Percentiles rank a stretch among this genome's conserved stretches.
Conservation (phyloP, 2,113 vertebrate genomes). For the Tyrannus savana region DNA sequence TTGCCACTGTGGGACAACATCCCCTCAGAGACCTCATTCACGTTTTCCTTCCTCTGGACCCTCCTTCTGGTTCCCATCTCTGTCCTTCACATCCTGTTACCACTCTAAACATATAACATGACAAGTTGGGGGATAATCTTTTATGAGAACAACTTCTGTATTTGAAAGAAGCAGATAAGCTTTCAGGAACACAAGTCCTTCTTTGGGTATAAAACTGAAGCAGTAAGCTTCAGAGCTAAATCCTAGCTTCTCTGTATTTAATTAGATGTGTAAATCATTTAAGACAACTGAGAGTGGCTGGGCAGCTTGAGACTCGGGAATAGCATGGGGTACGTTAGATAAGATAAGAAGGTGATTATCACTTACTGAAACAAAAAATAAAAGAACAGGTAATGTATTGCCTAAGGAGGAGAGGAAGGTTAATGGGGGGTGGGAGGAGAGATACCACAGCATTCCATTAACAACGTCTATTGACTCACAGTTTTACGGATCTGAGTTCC, state of each 20-base stretch:
- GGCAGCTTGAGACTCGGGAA: not conserved
- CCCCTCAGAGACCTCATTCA: not conserved
- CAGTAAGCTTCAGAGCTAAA: not conserved
- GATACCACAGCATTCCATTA: not conserved
- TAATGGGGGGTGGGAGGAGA: not conserved
- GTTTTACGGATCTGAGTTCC: not conserved
- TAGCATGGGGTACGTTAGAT: not conserved
- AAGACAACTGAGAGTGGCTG: conserved; percentile 12
- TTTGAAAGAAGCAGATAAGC: conserved; percentile 27
- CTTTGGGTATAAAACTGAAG: conserved; percentile 19
- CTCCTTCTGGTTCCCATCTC: conserved; percentile 1
- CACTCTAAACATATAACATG: not conserved
- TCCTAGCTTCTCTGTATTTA: conserved; percentile 2
- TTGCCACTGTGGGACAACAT: not conserved
- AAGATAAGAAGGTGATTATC: conserved; percentile 41
- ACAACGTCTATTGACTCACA: not conserved
- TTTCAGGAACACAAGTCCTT: not conserved
- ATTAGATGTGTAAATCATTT: conserved; percentile 48
- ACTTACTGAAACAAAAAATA: not conserved
- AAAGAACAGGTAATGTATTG: not conserved
- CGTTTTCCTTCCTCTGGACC: not conserved
- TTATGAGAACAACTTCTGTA: not conserved
- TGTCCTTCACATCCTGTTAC: not conserved
- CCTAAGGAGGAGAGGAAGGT: not conserved
- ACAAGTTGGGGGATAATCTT: not conserved